These are phyloP conservation scores for Harlomillsia oculata DNA, from an alignment of 1,140 invertebrate genomes.

Conservation along the genomic window DNA sequence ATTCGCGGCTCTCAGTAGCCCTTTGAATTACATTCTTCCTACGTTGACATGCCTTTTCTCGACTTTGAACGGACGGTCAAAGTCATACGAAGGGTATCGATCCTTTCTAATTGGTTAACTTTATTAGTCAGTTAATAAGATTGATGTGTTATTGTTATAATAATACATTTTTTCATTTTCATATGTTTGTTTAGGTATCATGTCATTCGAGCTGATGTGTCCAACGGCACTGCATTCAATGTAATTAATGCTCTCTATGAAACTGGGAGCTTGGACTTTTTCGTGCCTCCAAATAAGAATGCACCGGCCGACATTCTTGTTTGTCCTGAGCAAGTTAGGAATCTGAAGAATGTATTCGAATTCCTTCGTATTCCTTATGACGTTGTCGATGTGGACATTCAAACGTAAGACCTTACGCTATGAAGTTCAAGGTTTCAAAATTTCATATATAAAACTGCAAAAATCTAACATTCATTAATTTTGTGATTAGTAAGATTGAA, in stretches of 20 bases:
- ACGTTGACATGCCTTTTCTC: conserved; percentile 27
- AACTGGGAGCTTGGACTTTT: conserved; percentile 25
- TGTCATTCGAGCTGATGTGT: conserved; percentile 18
- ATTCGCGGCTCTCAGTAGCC: not conserved
- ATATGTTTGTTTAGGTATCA: conserved; percentile 14
- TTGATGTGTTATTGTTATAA: not conserved
- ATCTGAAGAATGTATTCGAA: conserved; percentile 12
- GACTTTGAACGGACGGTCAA: conserved; percentile 8
- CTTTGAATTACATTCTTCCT: conserved; percentile 10
- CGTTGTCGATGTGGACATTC: conserved; percentile 6
- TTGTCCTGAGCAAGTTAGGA: conserved; percentile 25
- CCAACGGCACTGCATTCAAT: not conserved
- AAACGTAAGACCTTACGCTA: no score
- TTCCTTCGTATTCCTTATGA: conserved; percentile 15
- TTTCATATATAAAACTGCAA: no score
- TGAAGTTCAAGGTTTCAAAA: no score
- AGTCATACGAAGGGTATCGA: conserved; percentile 14
- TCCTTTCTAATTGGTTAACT: not conserved
- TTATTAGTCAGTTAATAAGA: not conserved
- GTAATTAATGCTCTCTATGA: conserved; percentile 12
- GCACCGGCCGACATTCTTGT: conserved; percentile 23
- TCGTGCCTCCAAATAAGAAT: conserved; percentile 12
- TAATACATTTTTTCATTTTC: not conserved
- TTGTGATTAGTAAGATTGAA: not conserved
- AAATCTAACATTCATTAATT: no score